A percentile compares a stretch with the other conserved stretches of the same genome.
phyloP scores from a whole-genome alignment of 2,888 invertebrate genomes.

The Lasioglossum marginatum region DNA sequence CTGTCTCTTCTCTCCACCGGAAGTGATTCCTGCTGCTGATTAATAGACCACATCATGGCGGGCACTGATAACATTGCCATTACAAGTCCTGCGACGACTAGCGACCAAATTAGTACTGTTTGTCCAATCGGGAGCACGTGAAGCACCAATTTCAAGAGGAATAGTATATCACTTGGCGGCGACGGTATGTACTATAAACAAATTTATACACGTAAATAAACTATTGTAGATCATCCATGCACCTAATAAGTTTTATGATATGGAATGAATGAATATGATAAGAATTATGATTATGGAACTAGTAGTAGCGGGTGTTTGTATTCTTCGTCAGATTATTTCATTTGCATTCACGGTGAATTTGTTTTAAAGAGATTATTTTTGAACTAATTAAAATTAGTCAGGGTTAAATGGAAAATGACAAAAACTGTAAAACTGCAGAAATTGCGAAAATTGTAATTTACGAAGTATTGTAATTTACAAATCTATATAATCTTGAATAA shows the following conservation, averaged over 20 bases:
- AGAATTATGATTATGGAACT: too few relatives aligned
- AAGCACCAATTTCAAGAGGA: slow-evolving; percentile 72
- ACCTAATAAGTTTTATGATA: not conserved
- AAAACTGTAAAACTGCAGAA: too few relatives aligned
- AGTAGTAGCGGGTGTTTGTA: not conserved
- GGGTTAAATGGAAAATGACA: not conserved
- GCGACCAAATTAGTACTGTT: slow-evolving; percentile 73
- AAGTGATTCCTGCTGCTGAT: slow-evolving; percentile 76
- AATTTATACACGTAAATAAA: not conserved
- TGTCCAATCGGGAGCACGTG: slow-evolving; percentile 77
- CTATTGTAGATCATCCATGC: not conserved
- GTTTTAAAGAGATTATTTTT: not conserved
- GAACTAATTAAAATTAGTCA: not conserved
- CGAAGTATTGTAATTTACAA: not conserved
- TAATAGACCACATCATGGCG: slow-evolving; percentile 76
- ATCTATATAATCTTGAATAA: not conserved
- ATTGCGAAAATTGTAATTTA: not conserved
- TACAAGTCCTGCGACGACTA: slow-evolving; percentile 76
- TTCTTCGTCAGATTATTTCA: not conserved
- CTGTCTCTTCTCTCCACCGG: slow-evolving; percentile 75
- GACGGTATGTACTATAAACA: slow-evolving; percentile 74
- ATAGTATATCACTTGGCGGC: slow-evolving; percentile 68
- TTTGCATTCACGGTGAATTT: not conserved
- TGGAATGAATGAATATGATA: too few relatives aligned
- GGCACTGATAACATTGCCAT: slow-evolving; percentile 76